Evolutionary conservation across 1,140 invertebrate genomes (phyloP).

Genomic region (Scaptomyza montana): DNA sequence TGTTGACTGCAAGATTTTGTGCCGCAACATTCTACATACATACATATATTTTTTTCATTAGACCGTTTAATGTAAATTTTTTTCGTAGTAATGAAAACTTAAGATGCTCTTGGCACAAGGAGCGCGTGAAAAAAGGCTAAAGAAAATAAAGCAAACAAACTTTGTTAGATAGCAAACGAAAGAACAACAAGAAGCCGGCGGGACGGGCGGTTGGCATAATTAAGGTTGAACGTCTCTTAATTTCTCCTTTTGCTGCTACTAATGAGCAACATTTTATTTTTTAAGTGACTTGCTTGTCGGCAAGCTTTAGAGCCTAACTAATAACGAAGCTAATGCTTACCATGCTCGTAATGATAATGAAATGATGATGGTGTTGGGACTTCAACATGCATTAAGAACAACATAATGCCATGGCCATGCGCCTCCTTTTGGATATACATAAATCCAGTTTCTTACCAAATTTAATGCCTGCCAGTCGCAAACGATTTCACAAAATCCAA

Average conservation of each 20-base stretch:
- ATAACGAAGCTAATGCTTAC: slow-evolving; percentile 39
- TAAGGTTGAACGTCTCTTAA: slow-evolving; percentile 75
- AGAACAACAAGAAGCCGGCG: slow-evolving; percentile 27
- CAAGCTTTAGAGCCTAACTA: slow-evolving; percentile 34
- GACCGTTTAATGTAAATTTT: slow-evolving; percentile 51
- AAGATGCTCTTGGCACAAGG: slow-evolving; percentile 61
- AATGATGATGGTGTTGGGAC: slow-evolving; percentile 5
- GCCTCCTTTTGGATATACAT: slow-evolving; percentile 10
- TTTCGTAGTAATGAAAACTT: slow-evolving; percentile 57
- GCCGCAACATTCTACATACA: not conserved
- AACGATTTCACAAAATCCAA: slow-evolving; percentile 35
- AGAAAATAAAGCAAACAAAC: slow-evolving; percentile 57
- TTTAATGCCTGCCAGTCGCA: slow-evolving; percentile 28
- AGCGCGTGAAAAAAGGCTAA: slow-evolving; percentile 46
- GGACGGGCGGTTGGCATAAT: slow-evolving; percentile 49
- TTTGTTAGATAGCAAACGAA: slow-evolving; percentile 47
- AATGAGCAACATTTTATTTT: slow-evolving; percentile 78
- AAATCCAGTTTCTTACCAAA: slow-evolving; percentile 31
- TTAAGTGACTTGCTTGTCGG: slow-evolving; percentile 70
- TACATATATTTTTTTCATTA: slow-evolving; percentile 16
- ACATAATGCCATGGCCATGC: slow-evolving; percentile 10
- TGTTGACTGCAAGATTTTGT: slow-evolving; percentile 33
- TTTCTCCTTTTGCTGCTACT: slow-evolving; percentile 55
- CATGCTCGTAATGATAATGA: slow-evolving; percentile 25
- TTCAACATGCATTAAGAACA: slow-evolving; percentile 15